Conservation (phyloP, 2,888 invertebrate genomes). For the Stenolophus ochropezus region DNA sequence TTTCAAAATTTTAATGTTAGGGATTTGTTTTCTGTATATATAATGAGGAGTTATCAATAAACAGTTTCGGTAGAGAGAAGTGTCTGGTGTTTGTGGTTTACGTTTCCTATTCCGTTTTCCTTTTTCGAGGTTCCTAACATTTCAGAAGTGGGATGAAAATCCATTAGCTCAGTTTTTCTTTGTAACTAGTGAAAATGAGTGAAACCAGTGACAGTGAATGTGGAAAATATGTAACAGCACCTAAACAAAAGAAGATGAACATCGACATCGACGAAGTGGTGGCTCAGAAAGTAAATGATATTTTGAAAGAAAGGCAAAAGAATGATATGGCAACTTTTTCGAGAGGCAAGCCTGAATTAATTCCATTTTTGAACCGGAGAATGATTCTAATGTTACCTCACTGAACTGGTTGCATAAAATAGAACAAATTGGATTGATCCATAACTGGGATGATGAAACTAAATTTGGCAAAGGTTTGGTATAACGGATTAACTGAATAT, state of each 20-base stretch:
- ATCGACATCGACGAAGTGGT: too few species aligned
- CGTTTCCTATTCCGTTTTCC: too few species aligned
- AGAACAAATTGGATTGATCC: not conserved
- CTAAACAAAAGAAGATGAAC: too few species aligned
- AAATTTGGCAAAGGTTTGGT: not conserved
- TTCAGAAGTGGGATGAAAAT: not conserved
- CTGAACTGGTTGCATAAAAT: not conserved
- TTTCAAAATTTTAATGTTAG: slow-evolving; percentile 8
- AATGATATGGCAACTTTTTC: not conserved
- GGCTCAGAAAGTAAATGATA: not conserved
- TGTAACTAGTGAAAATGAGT: too few species aligned
- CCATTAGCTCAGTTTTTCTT: not conserved
- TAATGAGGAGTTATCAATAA: too few species aligned
- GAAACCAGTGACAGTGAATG: too few species aligned
- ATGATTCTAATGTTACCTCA: not conserved
- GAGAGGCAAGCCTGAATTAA: not conserved
- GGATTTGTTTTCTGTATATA: too few species aligned
- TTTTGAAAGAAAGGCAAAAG: not conserved
- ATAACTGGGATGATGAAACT: not conserved
- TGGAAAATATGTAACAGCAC: too few species aligned
- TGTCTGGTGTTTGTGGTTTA: too few species aligned
- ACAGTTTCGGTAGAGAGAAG: too few species aligned
- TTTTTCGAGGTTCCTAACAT: not conserved
- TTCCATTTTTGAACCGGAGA: not conserved
- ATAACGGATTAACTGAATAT: not conserved